These are phyloP conservation scores for Brachionichthys hirsutus DNA, from an alignment of 2,113 vertebrate genomes.

Conservation along the genomic window DNA sequence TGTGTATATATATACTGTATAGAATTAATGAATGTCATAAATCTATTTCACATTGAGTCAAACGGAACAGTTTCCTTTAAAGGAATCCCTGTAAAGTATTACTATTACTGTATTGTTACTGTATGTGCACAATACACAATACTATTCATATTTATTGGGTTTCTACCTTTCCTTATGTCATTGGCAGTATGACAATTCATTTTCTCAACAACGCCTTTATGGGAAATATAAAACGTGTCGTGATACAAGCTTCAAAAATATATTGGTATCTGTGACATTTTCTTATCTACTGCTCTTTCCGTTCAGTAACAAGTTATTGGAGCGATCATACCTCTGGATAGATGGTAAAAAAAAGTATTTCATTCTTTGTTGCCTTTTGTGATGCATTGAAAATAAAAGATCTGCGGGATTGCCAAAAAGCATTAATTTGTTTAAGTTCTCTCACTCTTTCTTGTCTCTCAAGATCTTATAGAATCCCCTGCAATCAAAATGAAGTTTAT, in stretches of 20 bases:
- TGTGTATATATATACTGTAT: too few species aligned
- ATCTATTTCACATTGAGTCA: slow-evolving; percentile 2
- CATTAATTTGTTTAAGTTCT: background rate
- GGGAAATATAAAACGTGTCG: too few species aligned
- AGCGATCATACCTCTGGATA: slow-evolving; percentile 27
- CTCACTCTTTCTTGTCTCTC: background rate
- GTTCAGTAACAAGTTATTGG: slow-evolving; percentile 25
- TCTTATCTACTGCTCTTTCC: slow-evolving; percentile 27
- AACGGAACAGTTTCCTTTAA: too few species aligned
- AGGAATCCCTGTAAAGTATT: too few species aligned
- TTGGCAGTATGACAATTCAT: too few species aligned
- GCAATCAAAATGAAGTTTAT: slow-evolving; percentile 21
- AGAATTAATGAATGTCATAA: background rate
- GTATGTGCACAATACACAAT: too few species aligned
- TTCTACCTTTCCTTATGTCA: too few species aligned
- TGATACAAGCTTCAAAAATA: slow-evolving; percentile 5
- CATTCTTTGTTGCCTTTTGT: slow-evolving; percentile 18
- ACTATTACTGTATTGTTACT: too few species aligned
- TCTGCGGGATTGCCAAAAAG: background rate
- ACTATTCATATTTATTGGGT: too few species aligned
- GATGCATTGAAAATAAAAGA: slow-evolving; percentile 24
- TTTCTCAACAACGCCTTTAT: background rate
- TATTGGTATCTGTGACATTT: background rate
- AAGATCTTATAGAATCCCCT: slow-evolving; percentile 1
- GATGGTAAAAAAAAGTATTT: slow-evolving; percentile 26